Conservation (phyloP, 1,140 invertebrate species). For the Pseudomyrmex concolor region DNA sequence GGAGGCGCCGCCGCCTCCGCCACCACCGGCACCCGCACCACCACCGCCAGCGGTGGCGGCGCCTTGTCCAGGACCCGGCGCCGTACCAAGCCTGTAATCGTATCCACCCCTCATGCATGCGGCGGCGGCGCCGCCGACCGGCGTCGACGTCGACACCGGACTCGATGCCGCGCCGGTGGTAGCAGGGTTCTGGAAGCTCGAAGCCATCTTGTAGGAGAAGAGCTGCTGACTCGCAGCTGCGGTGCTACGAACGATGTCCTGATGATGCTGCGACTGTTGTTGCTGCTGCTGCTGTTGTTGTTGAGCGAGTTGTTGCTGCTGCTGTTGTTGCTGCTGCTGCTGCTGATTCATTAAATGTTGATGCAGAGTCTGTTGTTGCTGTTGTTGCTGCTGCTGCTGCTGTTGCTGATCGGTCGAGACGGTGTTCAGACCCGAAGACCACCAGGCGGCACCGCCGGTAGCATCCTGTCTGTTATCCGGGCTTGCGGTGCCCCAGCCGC, state of each 20-base stretch:
- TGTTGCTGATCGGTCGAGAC: slow-evolving; percentile 80
- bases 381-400: slow-evolving; percentile 75
- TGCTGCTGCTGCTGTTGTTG: slow-evolving; percentile 82
- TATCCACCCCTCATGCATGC: slow-evolving; percentile 85
- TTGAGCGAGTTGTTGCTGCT: slow-evolving; percentile 79
- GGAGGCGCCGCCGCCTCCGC: slow-evolving; percentile 57
- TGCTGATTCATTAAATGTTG: slow-evolving; percentile 82
- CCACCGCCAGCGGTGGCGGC: slow-evolving; percentile 73
- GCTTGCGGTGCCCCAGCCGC: slow-evolving; percentile 83
- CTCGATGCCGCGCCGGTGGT: slow-evolving; percentile 85
- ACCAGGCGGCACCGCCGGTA: slow-evolving; percentile 85
- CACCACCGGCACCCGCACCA: slow-evolving; percentile 83
- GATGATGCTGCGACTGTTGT: slow-evolving; percentile 81
- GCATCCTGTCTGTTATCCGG: slow-evolving; percentile 85
- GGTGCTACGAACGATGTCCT: slow-evolving; percentile 85
- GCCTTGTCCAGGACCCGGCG: slow-evolving; percentile 73
- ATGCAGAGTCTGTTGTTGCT: slow-evolving; percentile 83
- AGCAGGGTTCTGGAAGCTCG: slow-evolving; percentile 90
- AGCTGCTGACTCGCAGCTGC: slow-evolving; percentile 89
- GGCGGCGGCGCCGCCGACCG: slow-evolving; percentile 75
- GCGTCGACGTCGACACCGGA: slow-evolving; percentile 83
- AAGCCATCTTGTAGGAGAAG: slow-evolving; percentile 93
- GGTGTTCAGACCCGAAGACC: slow-evolving; percentile 80
- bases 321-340: slow-evolving; percentile 84
- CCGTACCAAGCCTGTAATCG: slow-evolving; percentile 87